phyloP scores from a whole-genome alignment of 2,797 vertebrate species.

The Adrianichthys oophorus region DNA sequence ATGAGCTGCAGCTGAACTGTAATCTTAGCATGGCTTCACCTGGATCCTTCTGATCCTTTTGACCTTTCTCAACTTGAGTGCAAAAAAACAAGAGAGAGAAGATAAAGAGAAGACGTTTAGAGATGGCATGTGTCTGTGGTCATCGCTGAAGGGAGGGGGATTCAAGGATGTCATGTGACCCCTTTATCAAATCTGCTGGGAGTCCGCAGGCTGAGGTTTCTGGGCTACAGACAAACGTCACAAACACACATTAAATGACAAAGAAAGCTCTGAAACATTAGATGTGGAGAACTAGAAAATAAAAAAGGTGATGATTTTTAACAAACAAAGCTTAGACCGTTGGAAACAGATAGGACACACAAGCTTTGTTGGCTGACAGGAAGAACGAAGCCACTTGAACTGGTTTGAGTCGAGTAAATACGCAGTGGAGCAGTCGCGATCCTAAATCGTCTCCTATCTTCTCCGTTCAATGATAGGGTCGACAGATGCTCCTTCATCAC shows the following conservation, averaged over 20 bases:
- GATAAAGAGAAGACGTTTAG: slow-evolving; percentile 94
- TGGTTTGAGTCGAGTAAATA: slow-evolving; percentile 63
- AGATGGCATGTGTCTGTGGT: slow-evolving; percentile 79
- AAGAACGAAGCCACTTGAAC: slow-evolving; percentile 75
- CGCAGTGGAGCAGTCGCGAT: slow-evolving; percentile 65
- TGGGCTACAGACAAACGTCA: slow-evolving; percentile 67
- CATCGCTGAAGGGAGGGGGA: slow-evolving; percentile 46
- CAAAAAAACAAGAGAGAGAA: slow-evolving; percentile 82
- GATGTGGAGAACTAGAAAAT: slow-evolving; percentile 74
- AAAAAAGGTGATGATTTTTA: slow-evolving; percentile 67
- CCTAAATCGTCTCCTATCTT: slow-evolving; percentile 54
- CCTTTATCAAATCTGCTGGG: slow-evolving; percentile 63
- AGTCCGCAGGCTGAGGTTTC: slow-evolving; percentile 58
- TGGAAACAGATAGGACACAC: slow-evolving; percentile 78
- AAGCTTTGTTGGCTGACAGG: slow-evolving; percentile 55
- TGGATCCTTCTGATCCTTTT: slow-evolving; percentile 99
- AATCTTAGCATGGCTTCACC: slow-evolving; percentile 97
- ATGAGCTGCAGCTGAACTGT: slow-evolving; percentile 76
- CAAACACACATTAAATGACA: slow-evolving; percentile 51
- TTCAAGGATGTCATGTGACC: slow-evolving; percentile 59
- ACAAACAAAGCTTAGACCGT: slow-evolving; percentile 74
- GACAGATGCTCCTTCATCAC: slow-evolving; percentile 79
- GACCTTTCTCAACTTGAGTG: slow-evolving; percentile 86
- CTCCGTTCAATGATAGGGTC: slow-evolving; percentile 71
- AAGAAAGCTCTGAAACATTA: slow-evolving; percentile 68